Percentiles rank a stretch among this genome's conserved stretches.
Conservation (phyloP, 1,140 invertebrate genomes). For the Heliconius hewitsoni region DNA sequence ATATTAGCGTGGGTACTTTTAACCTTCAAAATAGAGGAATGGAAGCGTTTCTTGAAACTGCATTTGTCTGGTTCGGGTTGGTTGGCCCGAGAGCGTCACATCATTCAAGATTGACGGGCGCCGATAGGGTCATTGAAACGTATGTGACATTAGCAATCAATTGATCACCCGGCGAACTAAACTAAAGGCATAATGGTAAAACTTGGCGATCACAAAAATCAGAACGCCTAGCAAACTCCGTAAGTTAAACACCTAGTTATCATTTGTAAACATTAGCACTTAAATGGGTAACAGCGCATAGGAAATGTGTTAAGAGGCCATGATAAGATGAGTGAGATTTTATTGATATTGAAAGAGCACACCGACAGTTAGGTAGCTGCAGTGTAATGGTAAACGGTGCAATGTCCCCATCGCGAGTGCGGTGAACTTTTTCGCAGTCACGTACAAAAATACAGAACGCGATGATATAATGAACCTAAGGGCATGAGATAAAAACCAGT, state of each 20-base stretch:
- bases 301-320: conserved; percentile 53
- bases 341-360: conserved; percentile 37
- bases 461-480: conserved; percentile 64
- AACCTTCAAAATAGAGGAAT: conserved; percentile 64
- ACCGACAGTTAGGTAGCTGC: conserved; percentile 25
- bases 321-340: conserved; percentile 46
- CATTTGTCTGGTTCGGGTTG: conserved; percentile 47
- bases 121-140: conserved; percentile 39
- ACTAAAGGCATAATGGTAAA: conserved; percentile 39
- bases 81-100: conserved; percentile 37
- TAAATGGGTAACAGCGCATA: conserved; percentile 56
- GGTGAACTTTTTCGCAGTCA: conserved; percentile 61
- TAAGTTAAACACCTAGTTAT: conserved; percentile 54
- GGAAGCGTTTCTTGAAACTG: conserved; percentile 37
- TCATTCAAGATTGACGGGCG: conserved; percentile 52
- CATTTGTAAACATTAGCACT: conserved; percentile 51
- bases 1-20: conserved; percentile 56
- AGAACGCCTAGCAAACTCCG: conserved; percentile 41
- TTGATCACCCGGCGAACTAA: conserved; percentile 32
- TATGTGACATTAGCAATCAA: conserved; percentile 32
- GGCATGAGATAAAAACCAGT: conserved; percentile 56
- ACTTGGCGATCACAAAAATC: conserved; percentile 46
- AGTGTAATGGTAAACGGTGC: conserved; percentile 50
- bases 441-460: conserved; percentile 55
- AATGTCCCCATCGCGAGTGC: conserved; percentile 55